A percentile compares a stretch with the other conserved stretches of the same genome.
These are phyloP conservation scores for Metellina segmentata DNA, from an alignment of 2,888 invertebrate species.

Conservation along the genomic window DNA sequence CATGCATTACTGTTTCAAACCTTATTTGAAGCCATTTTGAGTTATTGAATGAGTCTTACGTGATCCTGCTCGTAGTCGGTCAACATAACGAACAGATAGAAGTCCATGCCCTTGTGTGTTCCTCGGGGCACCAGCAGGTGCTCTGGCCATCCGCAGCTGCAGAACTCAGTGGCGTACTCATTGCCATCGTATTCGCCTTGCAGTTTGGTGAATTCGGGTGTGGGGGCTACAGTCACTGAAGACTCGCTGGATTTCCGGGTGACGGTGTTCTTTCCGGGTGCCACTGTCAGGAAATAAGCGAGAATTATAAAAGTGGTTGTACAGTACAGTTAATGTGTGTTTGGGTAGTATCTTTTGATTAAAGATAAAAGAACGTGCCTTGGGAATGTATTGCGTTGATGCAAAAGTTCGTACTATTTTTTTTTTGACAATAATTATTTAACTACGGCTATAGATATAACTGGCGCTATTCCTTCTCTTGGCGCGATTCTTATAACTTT, in stretches of 20 bases:
- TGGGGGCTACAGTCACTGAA: slow-evolving; percentile 40
- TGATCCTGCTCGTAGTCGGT: slow-evolving; percentile 87
- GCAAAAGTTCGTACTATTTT: too few species aligned
- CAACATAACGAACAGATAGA: slow-evolving; percentile 89
- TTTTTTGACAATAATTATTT: too few species aligned
- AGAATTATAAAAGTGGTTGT: background rate
- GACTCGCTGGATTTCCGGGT: slow-evolving; percentile 83
- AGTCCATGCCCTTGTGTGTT: slow-evolving; percentile 85
- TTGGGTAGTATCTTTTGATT: background rate
- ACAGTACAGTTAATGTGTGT: background rate
- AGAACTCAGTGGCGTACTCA: slow-evolving; percentile 51
- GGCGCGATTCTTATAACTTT: too few species aligned
- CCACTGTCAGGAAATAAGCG: slow-evolving; percentile 77
- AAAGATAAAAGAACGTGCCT: background rate
- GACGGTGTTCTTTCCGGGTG: slow-evolving; percentile 77
- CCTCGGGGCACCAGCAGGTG: slow-evolving; percentile 90
- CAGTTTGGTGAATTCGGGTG: slow-evolving; percentile 36
- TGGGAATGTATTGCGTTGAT: too few species aligned
- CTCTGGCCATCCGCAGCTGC: slow-evolving; percentile 89
- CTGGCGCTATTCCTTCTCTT: too few species aligned
- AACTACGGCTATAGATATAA: too few species aligned
- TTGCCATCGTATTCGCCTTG: slow-evolving; percentile 33
- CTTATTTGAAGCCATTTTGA: slow-evolving; percentile 15
- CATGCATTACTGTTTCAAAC: too few species aligned
- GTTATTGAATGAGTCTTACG: slow-evolving; percentile 81